Base-by-base conservation (phyloP, 2,888 invertebrate species). In the Nomada lathburiana region DNA sequence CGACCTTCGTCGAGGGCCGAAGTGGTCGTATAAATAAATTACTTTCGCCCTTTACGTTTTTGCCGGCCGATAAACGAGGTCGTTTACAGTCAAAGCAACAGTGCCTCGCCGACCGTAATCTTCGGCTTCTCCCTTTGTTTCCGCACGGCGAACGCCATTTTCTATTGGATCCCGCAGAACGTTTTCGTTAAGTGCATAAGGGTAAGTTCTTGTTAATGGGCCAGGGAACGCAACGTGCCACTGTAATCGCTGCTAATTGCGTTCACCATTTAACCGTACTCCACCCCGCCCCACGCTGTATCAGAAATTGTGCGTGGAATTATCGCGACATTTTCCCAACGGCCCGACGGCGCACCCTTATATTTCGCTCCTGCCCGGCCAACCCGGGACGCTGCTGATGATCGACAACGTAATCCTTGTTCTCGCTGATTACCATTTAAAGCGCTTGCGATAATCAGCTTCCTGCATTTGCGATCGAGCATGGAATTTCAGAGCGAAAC, bases 21-120 rank as follows among this genome's bases (percentile, higher is more conserved):
- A 77, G 47, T 59, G 57, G 69, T 72, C 68, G 53, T 82, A 80
- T 84, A 85, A 85, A 89, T 86, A 85, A 89, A 89, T 76, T 80
- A 88, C 77, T 64, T 78, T 81, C 55, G 50, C 71, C 73, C 74
- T 79, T 80, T 80, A 71, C 83, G 68, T 71, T 74, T 76, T 62
- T 70, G 74, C 65, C 20, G 44, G 64, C 59, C 59, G 75, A 85
- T 76, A 76, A 79, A 71, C 65, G 74, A 62, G 71, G 53, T 73
- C 68, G 67, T 76, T 78, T 71, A 74, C 70, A 76, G 76, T 65
- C 63, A 29, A 71, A 70, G 55, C 76, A 70, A 68, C 63, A 29
- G 50, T 65, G 20, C 18, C 50, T 20, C 57, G 29, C 65, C 60
- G 29, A 72, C 64, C 50, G 64, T 86, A 79, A 73, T 76, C 60